These are phyloP conservation scores for Eptatretus atami DNA, from an alignment of 2,797 vertebrate species.

Conservation along the genomic window DNA sequence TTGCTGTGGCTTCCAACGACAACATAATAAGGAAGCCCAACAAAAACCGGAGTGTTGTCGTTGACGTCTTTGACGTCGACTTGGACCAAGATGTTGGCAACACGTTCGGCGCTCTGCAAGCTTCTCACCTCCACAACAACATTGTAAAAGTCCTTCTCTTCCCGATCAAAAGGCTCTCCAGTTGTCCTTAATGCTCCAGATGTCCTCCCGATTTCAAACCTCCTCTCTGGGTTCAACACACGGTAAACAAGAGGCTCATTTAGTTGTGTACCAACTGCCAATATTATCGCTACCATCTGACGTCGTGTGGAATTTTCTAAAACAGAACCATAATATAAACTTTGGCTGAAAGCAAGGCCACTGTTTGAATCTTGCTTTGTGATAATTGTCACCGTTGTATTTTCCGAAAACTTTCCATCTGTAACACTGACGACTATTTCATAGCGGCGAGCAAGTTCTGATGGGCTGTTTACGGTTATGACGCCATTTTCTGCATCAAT, in stretches of 20 bases:
- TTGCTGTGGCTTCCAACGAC: slow-evolving; percentile 72
- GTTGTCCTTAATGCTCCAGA: slow-evolving; percentile 77
- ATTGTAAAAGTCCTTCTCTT: slow-evolving; percentile 65
- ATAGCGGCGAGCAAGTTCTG: slow-evolving; percentile 57
- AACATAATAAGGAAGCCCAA: slow-evolving; percentile 81
- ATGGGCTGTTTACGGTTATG: slow-evolving; percentile 46
- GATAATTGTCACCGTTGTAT: slow-evolving; percentile 36
- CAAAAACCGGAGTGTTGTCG: slow-evolving; percentile 56
- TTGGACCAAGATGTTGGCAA: slow-evolving; percentile 51
- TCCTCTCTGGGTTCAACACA: slow-evolving; percentile 52
- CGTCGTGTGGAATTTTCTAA: slow-evolving; percentile 55
- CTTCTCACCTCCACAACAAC: slow-evolving; percentile 64
- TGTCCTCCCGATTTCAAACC: slow-evolving; percentile 53
- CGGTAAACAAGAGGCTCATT: slow-evolving; percentile 72
- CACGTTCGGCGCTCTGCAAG: slow-evolving; percentile 44
- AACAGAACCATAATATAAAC: slow-evolving; percentile 44
- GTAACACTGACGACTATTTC: slow-evolving; percentile 50
- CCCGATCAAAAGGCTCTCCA: slow-evolving; percentile 54
- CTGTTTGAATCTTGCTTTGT: slow-evolving; percentile 65
- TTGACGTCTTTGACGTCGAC: slow-evolving; percentile 69
- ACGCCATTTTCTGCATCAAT: slow-evolving; percentile 42
- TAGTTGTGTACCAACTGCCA: slow-evolving; percentile 51
- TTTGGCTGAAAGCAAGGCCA: slow-evolving; percentile 53
- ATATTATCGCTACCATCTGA: slow-evolving; percentile 64
- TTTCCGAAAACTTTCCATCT: slow-evolving; percentile 65